These are phyloP conservation scores for Himalopsyche phryganea DNA, from an alignment of 1,140 invertebrate species.

Conservation along the genomic window DNA sequence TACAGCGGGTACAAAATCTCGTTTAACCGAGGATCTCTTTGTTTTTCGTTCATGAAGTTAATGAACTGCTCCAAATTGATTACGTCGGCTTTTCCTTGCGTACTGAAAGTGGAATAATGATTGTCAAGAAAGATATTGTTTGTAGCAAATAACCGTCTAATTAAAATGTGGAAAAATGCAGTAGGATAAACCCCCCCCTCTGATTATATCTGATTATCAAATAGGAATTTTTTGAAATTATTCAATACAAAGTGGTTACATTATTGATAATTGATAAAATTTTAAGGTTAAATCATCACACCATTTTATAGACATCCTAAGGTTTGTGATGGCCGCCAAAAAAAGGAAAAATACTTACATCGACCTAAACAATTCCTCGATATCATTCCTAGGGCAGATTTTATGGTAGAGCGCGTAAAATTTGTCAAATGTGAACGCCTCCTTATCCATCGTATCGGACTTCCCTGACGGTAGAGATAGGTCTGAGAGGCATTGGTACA, in stretches of 20 bases:
- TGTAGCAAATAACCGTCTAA: no score
- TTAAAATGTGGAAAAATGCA: no score
- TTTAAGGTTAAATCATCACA: no score
- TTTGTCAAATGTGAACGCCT: constrained; percentile 97
- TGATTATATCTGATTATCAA: no score
- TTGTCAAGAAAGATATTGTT: no score
- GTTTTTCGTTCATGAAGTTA: constrained; percentile 96
- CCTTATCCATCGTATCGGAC: constrained; percentile 92
- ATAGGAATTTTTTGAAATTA: no score
- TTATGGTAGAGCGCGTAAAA: constrained; percentile 98
- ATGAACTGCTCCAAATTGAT: constrained; percentile 88
- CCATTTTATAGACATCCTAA: no score
- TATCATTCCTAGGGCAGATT: constrained; percentile 98
- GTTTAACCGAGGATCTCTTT: constrained; percentile 96
- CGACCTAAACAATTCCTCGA: constrained; percentile 95
- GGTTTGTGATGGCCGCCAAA: no score
- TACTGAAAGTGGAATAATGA: constrained; percentile 60
- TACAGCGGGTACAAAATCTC: constrained; percentile 98
- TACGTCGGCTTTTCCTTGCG: constrained; percentile 83
- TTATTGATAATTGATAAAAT: no score
- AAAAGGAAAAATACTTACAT: constrained; percentile 74
- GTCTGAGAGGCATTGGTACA: constrained; percentile 95
- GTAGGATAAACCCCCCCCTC: no score
- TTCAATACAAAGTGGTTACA: no score
- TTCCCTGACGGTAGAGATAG: constrained; percentile 93